Evolutionary conservation across 2,797 vertebrate species (phyloP), one percentile per base, ranked within the genome.

Genomic region (Urophycis tenuis): DNA sequence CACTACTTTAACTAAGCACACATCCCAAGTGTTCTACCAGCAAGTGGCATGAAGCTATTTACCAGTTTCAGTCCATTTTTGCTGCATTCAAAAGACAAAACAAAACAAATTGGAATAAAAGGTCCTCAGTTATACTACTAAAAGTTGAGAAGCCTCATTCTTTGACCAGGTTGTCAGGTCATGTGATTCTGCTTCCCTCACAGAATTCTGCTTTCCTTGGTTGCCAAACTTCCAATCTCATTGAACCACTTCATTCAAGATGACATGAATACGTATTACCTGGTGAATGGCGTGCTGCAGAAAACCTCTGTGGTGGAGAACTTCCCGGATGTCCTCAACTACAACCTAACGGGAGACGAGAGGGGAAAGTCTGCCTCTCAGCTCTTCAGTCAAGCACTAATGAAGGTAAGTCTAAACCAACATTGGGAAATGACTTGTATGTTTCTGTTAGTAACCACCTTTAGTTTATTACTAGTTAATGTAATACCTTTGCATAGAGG

Each of bases 261-360:
- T 0, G 86, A 95, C 81, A 83, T 82, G 77, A 96, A 95, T 77
- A 94, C 94, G 2, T 96, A 92, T 82, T 93, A 92, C 80, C 81
- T 92, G n/a, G 69, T 95, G 3, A 95, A 94, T 0, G 91, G 91
- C 17, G 14, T 36, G 4, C 85, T 89, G 2, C 77, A 90, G 3
- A 93, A 84, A 80, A 87, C 91, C 0, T 87, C 84, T 1, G 78
- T 86, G 0, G 93, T 95, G 72, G 84, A 89, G n/a, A 83, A 86
- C 73, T 85, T 95, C 76, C 94, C 95, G 0, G 78, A 83, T 12
- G 9, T 95, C 41, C 89, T 96, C 25, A 92, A 91, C 79, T 95
- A 95, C 84, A 82, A 81, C 1, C 0, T 94, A 75, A 83, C 36
- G 0, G 83, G 88, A 3, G 39, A 32, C 0, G 95, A 95, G 83